Conservation (phyloP, 2,888 invertebrate species). For the Eudemis profundana region DNA sequence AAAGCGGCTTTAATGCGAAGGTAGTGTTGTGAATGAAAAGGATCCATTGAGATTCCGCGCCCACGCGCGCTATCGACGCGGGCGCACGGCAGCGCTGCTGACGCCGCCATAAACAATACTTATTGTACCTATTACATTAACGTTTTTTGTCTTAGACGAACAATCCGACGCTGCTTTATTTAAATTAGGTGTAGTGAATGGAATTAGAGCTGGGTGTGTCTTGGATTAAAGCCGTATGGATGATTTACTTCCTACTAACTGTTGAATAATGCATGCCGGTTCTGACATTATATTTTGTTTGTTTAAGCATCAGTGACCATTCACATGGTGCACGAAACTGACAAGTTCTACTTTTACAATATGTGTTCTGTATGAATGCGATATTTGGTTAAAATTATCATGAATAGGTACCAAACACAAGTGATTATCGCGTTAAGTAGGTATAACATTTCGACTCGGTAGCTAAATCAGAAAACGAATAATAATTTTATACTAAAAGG, state of each 20-base stretch:
- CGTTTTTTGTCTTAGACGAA: conserved; percentile 62
- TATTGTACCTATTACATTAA: conserved; percentile 62
- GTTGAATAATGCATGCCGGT: conserved; percentile 51
- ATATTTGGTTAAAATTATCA: neutral
- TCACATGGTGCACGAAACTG: conserved; percentile 13
- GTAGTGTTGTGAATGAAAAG: conserved; percentile 84
- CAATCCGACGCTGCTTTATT: conserved; percentile 66
- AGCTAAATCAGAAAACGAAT: conserved; percentile 65
- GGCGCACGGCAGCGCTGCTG: conserved; percentile 56
- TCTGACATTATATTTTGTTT: conserved; percentile 38
- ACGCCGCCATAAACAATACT: conserved; percentile 62
- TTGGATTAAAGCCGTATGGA: conserved; percentile 53
- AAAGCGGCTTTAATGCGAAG: conserved; percentile 81
- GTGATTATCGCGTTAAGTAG: conserved; percentile 5
- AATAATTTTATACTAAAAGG: conserved; percentile 61
- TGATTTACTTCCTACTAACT: conserved; percentile 49
- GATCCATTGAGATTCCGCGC: conserved; percentile 80
- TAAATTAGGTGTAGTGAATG: conserved; percentile 62
- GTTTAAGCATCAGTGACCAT: conserved; percentile 31
- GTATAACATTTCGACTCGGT: conserved; percentile 51
- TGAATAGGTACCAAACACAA: conserved; percentile 14
- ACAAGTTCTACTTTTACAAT: conserved; percentile 9
- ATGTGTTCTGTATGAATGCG: neutral
- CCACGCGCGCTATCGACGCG: conserved; percentile 70
- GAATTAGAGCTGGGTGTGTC: conserved; percentile 58